Base-by-base conservation (phyloP, 1,140 invertebrate species). In the Magallana gigas region DNA sequence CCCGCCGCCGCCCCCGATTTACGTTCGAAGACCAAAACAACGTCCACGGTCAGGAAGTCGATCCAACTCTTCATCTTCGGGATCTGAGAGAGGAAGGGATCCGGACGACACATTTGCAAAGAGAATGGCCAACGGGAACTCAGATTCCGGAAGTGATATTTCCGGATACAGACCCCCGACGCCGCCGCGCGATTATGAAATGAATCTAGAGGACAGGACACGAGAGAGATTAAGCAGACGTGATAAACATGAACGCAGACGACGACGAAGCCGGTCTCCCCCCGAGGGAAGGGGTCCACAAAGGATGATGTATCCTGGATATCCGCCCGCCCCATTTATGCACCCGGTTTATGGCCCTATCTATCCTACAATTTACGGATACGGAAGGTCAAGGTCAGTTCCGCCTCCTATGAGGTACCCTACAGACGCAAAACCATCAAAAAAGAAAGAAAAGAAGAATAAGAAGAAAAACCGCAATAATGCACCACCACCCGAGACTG, bases 181-280 rank as follows among this genome's bases (percentile, higher is more conserved):
- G 1, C 93, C 93, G 14, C 92, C 93, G 7, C 90, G 90, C 9
- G 93, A 94, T 84, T 93, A 94, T 86, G 92, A 93, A 14, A 88
- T 83, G 82, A 86, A 71, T 68, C 83, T 9, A n/a, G 88, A 14
- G n/a, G 71, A 59, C 84, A 83, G 18, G 23, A 48, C n/a, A 57
- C 64, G 68, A 5, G 64, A 89, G 56, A 88, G 91, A n/a, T 76
- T 91, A 64, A 94, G 93, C 86, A 87, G 93, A 83, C 81, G 90
- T 8, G 92, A 93, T 56, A 87, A 91, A 57, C 91, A 92, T 85
- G 91, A 92, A 56, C 85, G 87, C 88, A 71, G 87, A 58, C 48
- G 82, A 87, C 16, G 68, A 8, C 60, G 59, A 36, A 76, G 48
- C 16, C 64, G 76, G 18, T 29, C 84, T n/a, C 80, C 57, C 36